Evolutionary conservation across 1,140 invertebrate species (phyloP), one percentile per base, ranked within the genome.

Genomic region (Drosophila yakuba): DNA sequence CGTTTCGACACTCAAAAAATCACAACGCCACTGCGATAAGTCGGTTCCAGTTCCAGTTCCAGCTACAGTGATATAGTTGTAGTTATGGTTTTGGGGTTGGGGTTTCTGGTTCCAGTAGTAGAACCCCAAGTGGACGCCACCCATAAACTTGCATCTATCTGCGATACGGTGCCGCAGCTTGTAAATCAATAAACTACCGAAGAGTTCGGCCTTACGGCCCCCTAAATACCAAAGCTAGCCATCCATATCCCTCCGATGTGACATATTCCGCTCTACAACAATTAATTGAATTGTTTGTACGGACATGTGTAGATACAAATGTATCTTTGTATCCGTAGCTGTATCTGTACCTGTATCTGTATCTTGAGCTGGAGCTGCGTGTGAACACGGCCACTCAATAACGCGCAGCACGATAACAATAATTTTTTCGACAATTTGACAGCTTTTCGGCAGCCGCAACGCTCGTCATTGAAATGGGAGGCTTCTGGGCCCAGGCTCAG

Each of bases 181-280:
- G 84, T 89, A 89, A 89, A 89, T 89, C 84, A 89, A 89, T 89
- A 89, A 71, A 89, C 84, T 89, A 89, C 84, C 84, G 77, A 86
- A 86, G 78, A 80, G 51, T 50, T 69, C n/a, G 35, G 43, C 50
- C 52, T 44, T 45, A 56, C 39, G 28, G 14, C 35, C 38, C 14
- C 14, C 32, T 11, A 35, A 12, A 10, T 8, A 32, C 32, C 59
- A 44, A 45, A 69, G 28, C 55, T 36, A 57, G 44, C 64, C 54
- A 51, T 51, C 59, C 54, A 80, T 76, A 72, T 75, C 74, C 62
- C 48, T 17, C 52, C 47, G 48, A 44, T 47, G 63, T 85, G 63
- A 86, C 83, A 78, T 67, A 81, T 83, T 73, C 44, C 62, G 80
- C 51, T 64, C 66, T 69, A 83, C 85, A 80, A 78, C 84, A 89